phyloP scores from a whole-genome alignment of 2,797 vertebrate species.

The Molossus molossus region DNA sequence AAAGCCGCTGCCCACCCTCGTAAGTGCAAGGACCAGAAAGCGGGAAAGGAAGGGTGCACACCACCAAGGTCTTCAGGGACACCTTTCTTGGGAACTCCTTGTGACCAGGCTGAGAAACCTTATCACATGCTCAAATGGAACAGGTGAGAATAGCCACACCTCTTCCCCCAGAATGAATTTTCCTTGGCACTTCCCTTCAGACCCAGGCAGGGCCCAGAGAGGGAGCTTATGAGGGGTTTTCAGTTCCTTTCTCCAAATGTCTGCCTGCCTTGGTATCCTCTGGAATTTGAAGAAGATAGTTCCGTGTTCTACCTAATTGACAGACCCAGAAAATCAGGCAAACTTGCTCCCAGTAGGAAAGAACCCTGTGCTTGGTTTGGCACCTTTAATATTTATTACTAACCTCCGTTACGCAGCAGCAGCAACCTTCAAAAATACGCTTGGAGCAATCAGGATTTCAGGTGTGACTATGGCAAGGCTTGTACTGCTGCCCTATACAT shows the following conservation, averaged over 20 bases:
- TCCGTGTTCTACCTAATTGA: constrained; percentile 49
- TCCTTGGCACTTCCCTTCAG: not conserved
- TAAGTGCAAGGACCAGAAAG: not conserved
- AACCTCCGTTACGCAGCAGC: not conserved
- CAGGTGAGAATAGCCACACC: not conserved
- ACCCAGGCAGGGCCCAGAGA: not conserved
- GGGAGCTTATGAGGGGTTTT: not conserved
- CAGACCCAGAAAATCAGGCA: constrained; percentile 53
- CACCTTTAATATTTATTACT: constrained; percentile 77
- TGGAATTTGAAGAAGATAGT: constrained; percentile 58
- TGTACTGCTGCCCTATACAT: not conserved
- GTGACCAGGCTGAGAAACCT: not conserved
- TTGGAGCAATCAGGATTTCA: not conserved
- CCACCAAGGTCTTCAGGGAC: not conserved
- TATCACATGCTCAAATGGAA: not conserved
- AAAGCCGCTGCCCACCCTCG: constrained; percentile 48
- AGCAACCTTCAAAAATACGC: not conserved
- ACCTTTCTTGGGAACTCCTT: not conserved
- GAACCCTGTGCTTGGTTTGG: not conserved
- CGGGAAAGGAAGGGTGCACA: not conserved
- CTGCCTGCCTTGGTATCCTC: constrained; percentile 55
- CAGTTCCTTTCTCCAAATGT: not conserved
- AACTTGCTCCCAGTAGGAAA: not conserved
- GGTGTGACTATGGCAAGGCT: not conserved
- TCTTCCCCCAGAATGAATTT: not conserved